Evolutionary conservation across 2,113 vertebrate species (phyloP), one percentile per base, ranked within the genome.

Genomic region (Corvus hawaiiensis): DNA sequence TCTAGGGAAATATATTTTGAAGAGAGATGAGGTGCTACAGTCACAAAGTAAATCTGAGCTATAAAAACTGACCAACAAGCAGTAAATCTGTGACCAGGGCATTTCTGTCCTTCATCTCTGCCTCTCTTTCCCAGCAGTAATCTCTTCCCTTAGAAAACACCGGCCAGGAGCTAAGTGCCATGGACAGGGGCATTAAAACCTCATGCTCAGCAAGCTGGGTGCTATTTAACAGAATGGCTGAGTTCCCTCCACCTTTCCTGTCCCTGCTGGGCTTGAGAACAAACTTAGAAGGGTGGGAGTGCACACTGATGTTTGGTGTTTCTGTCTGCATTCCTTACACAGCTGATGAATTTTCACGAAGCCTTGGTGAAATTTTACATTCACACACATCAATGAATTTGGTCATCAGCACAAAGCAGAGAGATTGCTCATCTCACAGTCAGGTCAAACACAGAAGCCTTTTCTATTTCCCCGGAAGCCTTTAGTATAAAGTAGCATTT

Each of bases 231-330:
- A 3, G 20, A 19, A 27, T 3, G 48, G 30, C n/a, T 9, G 54
- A 68, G 26, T 5, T 85, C 37, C 19, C 52, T 75, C 62, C 43
- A 28, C 62, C 44, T 43, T 35, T 49, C 27, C 58, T 51, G 27
- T 11, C 22, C n/a, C 61, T 48, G 39, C 51, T 54, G 33, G n/a
- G 33, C 51, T 84, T 9, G 30, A 82, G 33, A 72, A 54, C 43
- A 84, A 82, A 10, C 28, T 39, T 0, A 2, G 32, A 77, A 59
- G 7, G 21, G 19, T 8, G 1, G 46, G 32, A 39, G 5, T 0
- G 1, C 1, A 0, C 30, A 27, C 13, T 26, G 8, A 55, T 33
- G 15, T 72, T 56, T 32, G 22, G 12, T 21, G 30, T 63, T 90
- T 69, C 46, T 43, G 9, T 21, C 21, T 12, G 19, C 2, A 1